Percentiles rank a stretch among this genome's conserved stretches.
Evolutionary conservation across 2,888 invertebrate species (phyloP).

Genomic region (Miltochrista miniata): DNA sequence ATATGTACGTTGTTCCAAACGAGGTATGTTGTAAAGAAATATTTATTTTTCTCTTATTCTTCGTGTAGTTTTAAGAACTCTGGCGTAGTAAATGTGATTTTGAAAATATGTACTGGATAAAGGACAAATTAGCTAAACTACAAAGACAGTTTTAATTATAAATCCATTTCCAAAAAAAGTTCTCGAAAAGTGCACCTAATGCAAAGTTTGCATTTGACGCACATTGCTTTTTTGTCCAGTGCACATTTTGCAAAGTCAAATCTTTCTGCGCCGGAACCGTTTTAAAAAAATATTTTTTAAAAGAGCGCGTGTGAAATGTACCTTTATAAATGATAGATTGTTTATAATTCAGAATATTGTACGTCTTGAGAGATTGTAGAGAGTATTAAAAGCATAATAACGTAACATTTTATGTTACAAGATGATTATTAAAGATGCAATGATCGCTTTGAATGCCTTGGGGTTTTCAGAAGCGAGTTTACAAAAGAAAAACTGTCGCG

Average conservation of each 20-base stretch:
- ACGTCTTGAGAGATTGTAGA: conserved; percentile 20
- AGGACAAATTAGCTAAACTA: no score
- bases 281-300: background rate
- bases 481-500: conserved; percentile 30
- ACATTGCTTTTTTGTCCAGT: no score
- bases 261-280: no score
- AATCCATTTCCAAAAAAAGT: no score
- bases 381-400: conserved; percentile 20
- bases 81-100: conserved; percentile 39
- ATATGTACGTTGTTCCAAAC: conserved; percentile 17
- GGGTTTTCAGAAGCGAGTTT: conserved; percentile 32
- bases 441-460: no score
- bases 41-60: conserved; percentile 28
- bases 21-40: conserved; percentile 40
- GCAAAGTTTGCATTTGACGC: no score
- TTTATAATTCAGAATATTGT: conserved; percentile 30
- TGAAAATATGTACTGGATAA: conserved; percentile 24
- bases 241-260: no score
- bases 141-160: no score
- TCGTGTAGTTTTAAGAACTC: conserved; percentile 43
- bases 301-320: conserved; percentile 61
- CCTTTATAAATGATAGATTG: conserved; percentile 48
- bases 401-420: conserved; percentile 39
- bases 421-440: background rate
- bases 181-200: no score